Percentiles rank a stretch among this genome's conserved stretches.
Conservation (phyloP, 2,888 invertebrate species). For the Drosophila paranaensis region DNA sequence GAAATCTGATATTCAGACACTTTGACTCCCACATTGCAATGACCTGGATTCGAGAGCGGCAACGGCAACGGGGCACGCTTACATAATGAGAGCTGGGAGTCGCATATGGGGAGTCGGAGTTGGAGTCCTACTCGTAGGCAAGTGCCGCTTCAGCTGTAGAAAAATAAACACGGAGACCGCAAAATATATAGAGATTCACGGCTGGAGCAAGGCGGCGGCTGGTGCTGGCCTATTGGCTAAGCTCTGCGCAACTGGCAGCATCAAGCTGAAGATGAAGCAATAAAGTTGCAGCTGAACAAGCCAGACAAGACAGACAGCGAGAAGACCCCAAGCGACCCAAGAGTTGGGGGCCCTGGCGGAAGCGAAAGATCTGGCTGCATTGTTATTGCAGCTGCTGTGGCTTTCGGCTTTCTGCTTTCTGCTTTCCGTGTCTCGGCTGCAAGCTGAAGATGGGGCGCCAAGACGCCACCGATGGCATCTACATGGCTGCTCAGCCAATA, state of each 20-base stretch:
- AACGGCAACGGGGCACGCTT: neutral
- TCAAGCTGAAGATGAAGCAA: conserved; percentile 57
- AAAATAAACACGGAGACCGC: conserved; percentile 28
- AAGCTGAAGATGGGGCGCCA: conserved; percentile 20
- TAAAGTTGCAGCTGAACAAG: conserved; percentile 27
- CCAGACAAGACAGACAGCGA: neutral
- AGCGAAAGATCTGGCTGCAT: conserved; percentile 28
- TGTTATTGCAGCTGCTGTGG: conserved; percentile 28
- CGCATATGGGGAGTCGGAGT: conserved; percentile 10
- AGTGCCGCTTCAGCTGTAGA: conserved; percentile 30
- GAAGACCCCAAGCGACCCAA: conserved; percentile 19
- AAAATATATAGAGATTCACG: conserved; percentile 38
- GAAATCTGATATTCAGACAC: neutral
- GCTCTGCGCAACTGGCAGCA: conserved; percentile 25
- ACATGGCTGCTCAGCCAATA: conserved; percentile 19
- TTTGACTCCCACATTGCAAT: conserved; percentile 14
- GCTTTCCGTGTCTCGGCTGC: conserved; percentile 21
- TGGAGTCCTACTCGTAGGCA: conserved; percentile 13
- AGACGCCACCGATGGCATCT: conserved; percentile 23
- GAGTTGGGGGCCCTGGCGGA: conserved; percentile 27
- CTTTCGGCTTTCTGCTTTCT: conserved; percentile 14
- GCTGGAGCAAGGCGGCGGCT: conserved; percentile 34
- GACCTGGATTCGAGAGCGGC: neutral
- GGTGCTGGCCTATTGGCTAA: conserved; percentile 50
- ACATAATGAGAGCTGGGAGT: neutral